Conservation (phyloP, 37 sponge, comb jelly and placozoan species). For the Eunapius fragilis region DNA sequence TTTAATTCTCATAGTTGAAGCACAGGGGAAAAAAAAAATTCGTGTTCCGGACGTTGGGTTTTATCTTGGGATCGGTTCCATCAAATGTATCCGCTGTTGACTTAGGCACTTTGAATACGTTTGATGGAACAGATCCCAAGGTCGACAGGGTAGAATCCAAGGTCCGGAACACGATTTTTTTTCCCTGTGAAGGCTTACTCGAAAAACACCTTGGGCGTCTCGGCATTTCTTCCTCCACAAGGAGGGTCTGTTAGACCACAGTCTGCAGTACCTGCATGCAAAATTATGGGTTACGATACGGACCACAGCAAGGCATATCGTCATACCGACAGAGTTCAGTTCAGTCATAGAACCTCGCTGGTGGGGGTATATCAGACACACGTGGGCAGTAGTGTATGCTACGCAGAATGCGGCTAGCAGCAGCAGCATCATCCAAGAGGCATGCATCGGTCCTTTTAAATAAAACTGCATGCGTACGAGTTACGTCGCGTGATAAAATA, state of each 20-base stretch:
- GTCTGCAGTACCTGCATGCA: conserved; percentile 9
- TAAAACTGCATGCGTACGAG: background rate
- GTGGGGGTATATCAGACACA: conserved; percentile 73
- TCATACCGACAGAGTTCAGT: conserved; percentile 22
- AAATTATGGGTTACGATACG: background rate
- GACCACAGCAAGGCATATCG: background rate
- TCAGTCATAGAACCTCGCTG: conserved; percentile 74
- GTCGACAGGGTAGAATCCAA: too few species aligned
- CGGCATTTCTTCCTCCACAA: conserved; percentile 1
- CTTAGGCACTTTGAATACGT: too few species aligned
- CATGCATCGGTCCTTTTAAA: background rate
- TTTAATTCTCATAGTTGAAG: too few species aligned
- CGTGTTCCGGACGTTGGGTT: too few species aligned
- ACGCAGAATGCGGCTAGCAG: conserved; percentile 15
- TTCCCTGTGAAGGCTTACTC: background rate
- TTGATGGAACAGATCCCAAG: too few species aligned
- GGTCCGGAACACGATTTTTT: too few species aligned
- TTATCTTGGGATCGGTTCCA: too few species aligned
- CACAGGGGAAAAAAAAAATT: too few species aligned
- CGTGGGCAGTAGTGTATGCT: conserved; percentile 51
- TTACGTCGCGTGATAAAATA: background rate
- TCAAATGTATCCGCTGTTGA: too few species aligned
- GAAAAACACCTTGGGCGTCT: background rate
- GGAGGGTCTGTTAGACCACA: background rate
- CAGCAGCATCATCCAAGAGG: background rate